Conservation (phyloP, 2,113 vertebrate species). For the Origma solitaria region DNA sequence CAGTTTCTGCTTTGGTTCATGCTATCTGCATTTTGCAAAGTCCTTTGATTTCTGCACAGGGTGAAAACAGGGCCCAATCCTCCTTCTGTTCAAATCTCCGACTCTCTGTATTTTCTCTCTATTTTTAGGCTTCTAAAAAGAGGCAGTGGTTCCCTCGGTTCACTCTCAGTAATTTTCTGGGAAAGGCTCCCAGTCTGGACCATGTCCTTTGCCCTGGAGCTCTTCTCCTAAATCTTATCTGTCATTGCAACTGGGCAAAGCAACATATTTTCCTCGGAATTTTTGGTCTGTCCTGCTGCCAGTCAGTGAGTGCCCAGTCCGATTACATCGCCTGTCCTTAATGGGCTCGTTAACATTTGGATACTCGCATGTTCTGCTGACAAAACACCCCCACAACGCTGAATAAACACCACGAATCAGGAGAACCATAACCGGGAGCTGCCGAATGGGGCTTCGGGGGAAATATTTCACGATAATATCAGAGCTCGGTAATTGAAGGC, state of each 20-base stretch:
- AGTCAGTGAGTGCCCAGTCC: background rate
- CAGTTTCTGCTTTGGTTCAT: conserved; percentile 15
- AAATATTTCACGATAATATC: conserved; percentile 46
- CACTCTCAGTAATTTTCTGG: background rate
- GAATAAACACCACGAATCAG: conserved; percentile 27
- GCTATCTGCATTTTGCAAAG: conserved; percentile 41
- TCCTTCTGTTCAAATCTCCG: background rate
- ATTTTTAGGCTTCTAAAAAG: background rate
- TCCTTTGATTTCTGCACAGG: background rate
- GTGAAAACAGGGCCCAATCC: background rate
- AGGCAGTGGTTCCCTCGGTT: background rate
- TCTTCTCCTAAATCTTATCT: background rate
- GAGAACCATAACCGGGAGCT: background rate
- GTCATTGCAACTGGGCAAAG: background rate
- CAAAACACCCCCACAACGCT: background rate
- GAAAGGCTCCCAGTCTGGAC: background rate
- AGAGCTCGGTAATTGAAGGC: conserved; percentile 38
- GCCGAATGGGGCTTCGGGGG: background rate
- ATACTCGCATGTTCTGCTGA: background rate
- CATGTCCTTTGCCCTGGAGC: conserved; percentile 4
- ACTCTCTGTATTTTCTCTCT: background rate
- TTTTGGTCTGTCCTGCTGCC: conserved; percentile 28
- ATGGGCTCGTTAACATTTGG: conserved; percentile 56
- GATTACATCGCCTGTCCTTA: background rate
- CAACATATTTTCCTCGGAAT: background rate